These are phyloP conservation scores for Trichogramma dendrolimi DNA, from an alignment of 2,888 invertebrate species.

Conservation along the genomic window DNA sequence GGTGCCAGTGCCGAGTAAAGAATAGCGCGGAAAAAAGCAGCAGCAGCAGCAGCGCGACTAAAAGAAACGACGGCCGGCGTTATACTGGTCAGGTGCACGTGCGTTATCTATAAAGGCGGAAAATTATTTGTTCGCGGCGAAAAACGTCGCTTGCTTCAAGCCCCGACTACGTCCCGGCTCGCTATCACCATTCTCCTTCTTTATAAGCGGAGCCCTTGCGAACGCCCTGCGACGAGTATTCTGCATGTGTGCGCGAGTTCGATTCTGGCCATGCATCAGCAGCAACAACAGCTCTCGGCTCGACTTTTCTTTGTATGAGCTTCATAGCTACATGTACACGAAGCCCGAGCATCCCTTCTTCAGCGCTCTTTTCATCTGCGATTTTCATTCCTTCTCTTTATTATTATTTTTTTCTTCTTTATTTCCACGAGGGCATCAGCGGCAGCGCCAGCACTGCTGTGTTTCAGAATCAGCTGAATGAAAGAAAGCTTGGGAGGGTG, in stretches of 20 bases:
- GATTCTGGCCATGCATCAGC: too few species aligned
- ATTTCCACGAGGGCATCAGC: not conserved
- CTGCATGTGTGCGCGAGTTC: too few species aligned
- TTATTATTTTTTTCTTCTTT: slow-evolving; percentile 15
- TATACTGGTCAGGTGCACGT: slow-evolving; percentile 35
- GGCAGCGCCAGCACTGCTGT: not conserved
- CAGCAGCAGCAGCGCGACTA: slow-evolving; percentile 5
- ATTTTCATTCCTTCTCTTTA: slow-evolving; percentile 20
- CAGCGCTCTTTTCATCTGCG: slow-evolving; percentile 31
- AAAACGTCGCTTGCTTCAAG: slow-evolving; percentile 28
- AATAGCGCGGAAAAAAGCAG: slow-evolving; percentile 2
- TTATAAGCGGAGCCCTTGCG: slow-evolving; percentile 25
- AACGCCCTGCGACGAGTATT: too few species aligned
- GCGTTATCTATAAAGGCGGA: slow-evolving; percentile 33
- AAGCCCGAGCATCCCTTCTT: slow-evolving; percentile 13
- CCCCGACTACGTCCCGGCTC: slow-evolving; percentile 17
- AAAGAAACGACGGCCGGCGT: slow-evolving; percentile 23
- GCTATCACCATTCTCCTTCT: slow-evolving; percentile 27
- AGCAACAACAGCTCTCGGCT: too few species aligned
- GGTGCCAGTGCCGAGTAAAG: not conserved
- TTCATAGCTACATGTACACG: too few species aligned
- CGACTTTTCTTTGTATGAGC: too few species aligned
- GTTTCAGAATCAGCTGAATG: not conserved
- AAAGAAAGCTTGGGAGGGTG: not conserved
- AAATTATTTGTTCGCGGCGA: slow-evolving; percentile 46